Conservation (phyloP, 2,888 invertebrate genomes). For the Melitaea athalia region DNA sequence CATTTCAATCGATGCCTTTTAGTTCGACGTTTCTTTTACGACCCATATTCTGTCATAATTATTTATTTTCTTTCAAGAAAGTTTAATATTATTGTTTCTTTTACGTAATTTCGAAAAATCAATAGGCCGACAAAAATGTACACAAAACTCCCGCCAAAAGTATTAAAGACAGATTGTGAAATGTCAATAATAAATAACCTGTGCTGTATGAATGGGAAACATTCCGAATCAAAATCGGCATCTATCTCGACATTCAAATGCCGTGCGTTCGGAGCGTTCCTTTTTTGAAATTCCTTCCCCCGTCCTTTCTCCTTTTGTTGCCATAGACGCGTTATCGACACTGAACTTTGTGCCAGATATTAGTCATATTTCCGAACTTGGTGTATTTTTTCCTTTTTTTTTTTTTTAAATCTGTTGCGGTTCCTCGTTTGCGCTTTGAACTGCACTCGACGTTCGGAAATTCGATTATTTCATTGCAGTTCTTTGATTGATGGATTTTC, state of each 20-base stretch:
- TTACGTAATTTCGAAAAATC: background rate
- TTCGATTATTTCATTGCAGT: conserved; percentile 77
- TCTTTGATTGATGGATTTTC: conserved; percentile 78
- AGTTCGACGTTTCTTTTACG: conserved; percentile 55
- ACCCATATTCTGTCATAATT: conserved; percentile 62
- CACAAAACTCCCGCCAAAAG: background rate
- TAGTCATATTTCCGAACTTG: conserved; percentile 63
- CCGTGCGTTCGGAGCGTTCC: conserved; percentile 46
- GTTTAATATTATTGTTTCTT: conserved; percentile 18
- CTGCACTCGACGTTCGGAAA: conserved; percentile 73
- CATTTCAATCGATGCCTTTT: conserved; percentile 71
- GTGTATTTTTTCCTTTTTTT: conserved; percentile 49
- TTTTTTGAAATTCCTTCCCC: conserved; percentile 64
- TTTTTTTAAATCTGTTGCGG: conserved; percentile 71
- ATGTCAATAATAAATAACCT: conserved; percentile 33
- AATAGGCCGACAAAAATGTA: background rate
- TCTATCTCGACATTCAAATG: conserved; percentile 48
- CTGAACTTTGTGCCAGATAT: conserved; percentile 75
- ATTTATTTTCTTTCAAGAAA: conserved; percentile 60
- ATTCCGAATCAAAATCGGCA: conserved; percentile 51
- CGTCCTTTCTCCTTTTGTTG: conserved; percentile 64
- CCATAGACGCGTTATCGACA: conserved; percentile 66
- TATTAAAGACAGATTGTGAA: conserved; percentile 19
- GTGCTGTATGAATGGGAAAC: conserved; percentile 38
- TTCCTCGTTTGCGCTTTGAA: conserved; percentile 75